Evolutionary conservation across 2,888 invertebrate species (phyloP), one percentile per base, ranked within the genome.

Genomic region (Cerastis rubricosa): DNA sequence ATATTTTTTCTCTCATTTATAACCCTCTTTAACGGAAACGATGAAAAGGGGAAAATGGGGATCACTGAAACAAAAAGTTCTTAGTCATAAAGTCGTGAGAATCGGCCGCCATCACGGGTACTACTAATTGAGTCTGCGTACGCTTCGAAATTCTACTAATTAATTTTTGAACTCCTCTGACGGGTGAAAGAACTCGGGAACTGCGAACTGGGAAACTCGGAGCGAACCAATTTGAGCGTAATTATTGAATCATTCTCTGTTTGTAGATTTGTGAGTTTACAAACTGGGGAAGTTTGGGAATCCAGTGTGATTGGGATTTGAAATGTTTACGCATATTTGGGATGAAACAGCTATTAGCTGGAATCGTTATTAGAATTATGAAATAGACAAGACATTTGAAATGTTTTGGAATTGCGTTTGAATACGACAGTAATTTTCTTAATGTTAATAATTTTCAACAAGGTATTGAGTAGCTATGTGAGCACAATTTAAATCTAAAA

Each of bases 121-220:
- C 89, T 90, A 89, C 86, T 88, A 88, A 88, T 88, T 88, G 91
- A 92, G 91, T 90, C 88, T 79, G 85, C 88, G 86, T 86, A 83
- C 91, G 90, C 90, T 91, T 91, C 89, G 87, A 91, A 89, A 91
- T 91, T 91, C 89, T 83, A 87, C 90, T 93, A 94, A 94, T 93
- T 93, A 93, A 93, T 93, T 93, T 93, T 92, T 93, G 93, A 93
- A 93, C 89, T 90, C 86, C 73, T 67, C 88, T 87, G 89, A 86
- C 88, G 88, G 87, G 80, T 86, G 84, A 88, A 89, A 88, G 89
- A 91, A 89, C 87, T 89, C 78, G 59, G 66, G 5, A 84, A 69
- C 76, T 59, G 47, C n/a, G 72, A 43, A 88, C 87, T 88, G 78
- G 49, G 61, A 87, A 61, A 88, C 87, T 89, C 75, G 69, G 47